Evolutionary conservation across 1,140 invertebrate genomes (phyloP).

Genomic region (Gryllus bimaculatus): DNA sequence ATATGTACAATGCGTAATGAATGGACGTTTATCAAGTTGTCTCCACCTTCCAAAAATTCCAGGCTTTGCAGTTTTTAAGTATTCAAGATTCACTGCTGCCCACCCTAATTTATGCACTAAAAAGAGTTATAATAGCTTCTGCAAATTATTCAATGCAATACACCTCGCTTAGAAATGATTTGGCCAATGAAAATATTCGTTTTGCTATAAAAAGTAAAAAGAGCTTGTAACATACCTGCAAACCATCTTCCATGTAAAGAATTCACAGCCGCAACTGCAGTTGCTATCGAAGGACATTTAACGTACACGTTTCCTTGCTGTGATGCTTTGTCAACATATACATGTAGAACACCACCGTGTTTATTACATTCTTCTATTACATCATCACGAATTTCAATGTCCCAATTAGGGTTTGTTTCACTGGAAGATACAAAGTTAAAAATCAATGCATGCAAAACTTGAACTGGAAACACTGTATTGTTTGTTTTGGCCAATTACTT

Average conservation of each 20-base stretch:
- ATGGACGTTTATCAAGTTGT: too few relatives aligned
- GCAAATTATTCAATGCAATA: too few relatives aligned
- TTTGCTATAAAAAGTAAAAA: neutral
- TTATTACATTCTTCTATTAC: constrained; percentile 98
- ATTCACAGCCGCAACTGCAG: constrained; percentile 91
- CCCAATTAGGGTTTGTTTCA: constrained; percentile 84
- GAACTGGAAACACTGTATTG: neutral
- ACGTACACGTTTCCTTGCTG: constrained; percentile 97
- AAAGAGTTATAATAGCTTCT: too few relatives aligned
- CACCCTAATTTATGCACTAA: too few relatives aligned
- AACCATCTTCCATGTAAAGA: constrained; percentile 96
- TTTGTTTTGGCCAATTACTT: neutral
- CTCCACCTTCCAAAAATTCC: too few relatives aligned
- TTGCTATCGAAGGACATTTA: constrained; percentile 93
- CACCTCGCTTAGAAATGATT: too few relatives aligned
- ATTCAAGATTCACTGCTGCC: too few relatives aligned
- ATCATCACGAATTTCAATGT: constrained; percentile 92
- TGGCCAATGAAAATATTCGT: too few relatives aligned
- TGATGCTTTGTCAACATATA: constrained; percentile 93
- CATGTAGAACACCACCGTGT: constrained; percentile 93
- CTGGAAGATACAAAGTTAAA: constrained; percentile 39
- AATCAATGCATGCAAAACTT: neutral
- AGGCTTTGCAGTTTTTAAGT: too few relatives aligned
- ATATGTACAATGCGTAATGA: too few relatives aligned
- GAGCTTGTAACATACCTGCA: constrained; percentile 48